Conservation (phyloP, 2,797 vertebrate species). For the Ptychobarbus kaznakovi region DNA sequence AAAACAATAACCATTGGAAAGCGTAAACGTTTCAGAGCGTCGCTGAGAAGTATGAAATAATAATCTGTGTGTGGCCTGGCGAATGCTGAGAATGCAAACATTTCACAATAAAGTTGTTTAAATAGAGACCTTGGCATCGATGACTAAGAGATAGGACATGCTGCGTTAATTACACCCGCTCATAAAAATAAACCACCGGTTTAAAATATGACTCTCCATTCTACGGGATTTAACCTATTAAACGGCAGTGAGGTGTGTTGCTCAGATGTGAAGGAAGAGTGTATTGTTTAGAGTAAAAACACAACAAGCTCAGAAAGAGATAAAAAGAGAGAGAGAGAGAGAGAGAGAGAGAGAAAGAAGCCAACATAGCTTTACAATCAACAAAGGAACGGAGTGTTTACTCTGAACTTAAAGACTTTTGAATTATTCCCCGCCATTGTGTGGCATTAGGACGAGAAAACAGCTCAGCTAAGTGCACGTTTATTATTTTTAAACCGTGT, state of each 20-base stretch:
- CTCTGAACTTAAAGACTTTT: constrained; percentile 82
- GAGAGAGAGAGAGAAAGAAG: constrained; percentile 65
- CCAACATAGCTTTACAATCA: constrained; percentile 75
- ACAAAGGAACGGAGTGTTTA: constrained; percentile 83
- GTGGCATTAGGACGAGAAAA: constrained; percentile 75
- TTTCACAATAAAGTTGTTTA: constrained; percentile 99
- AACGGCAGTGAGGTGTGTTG: constrained; percentile 90
- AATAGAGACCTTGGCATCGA: constrained; percentile 96
- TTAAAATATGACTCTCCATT: constrained; percentile 82
- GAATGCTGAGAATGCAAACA: constrained; percentile 98
- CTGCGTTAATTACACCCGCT: constrained; percentile 96
- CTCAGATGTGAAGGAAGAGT: constrained; percentile 83
- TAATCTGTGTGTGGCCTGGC: constrained; percentile 98
- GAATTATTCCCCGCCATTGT: constrained; percentile 73
- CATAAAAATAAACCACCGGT: constrained; percentile 97
- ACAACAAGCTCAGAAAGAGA: constrained; percentile 59
- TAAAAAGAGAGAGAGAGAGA: constrained; percentile 63
- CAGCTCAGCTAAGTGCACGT: constrained; percentile 77
- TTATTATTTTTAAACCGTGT: constrained; percentile 83
- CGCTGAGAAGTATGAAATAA: constrained; percentile 92
- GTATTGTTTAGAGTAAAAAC: constrained; percentile 72
- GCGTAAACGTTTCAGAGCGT: constrained; percentile 86
- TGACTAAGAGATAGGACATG: constrained; percentile 95
- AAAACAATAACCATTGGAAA: constrained; percentile 97
- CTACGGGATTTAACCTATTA: constrained; percentile 88